Evolutionary conservation across 2,797 vertebrate genomes (phyloP).

Genomic region (Oreonectes daqikongensis): DNA sequence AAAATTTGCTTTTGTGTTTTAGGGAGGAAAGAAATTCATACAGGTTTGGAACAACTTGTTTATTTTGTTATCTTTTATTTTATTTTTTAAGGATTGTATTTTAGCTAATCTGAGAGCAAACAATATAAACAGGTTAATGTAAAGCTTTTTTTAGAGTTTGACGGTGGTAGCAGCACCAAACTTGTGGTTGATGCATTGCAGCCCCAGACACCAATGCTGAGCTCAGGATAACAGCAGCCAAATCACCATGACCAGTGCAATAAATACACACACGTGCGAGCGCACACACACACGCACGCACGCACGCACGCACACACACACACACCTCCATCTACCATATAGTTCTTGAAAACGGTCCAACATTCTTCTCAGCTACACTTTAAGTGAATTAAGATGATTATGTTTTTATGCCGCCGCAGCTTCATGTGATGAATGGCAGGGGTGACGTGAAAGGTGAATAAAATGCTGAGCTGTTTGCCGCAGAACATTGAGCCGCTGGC

Average conservation of each 20-base stretch:
- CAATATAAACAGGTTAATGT: too few relatives aligned
- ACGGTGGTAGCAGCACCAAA: not conserved
- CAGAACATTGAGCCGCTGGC: not conserved
- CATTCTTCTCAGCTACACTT: slow-evolving; percentile 34
- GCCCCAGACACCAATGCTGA: slow-evolving; percentile 37
- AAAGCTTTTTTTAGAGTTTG: slow-evolving; percentile 26
- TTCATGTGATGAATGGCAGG: slow-evolving; percentile 47
- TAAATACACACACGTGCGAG: slow-evolving; percentile 29
- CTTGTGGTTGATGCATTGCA: slow-evolving; percentile 39
- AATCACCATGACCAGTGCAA: slow-evolving; percentile 14
- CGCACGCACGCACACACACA: too few relatives aligned
- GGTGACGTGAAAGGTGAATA: slow-evolving; percentile 34
- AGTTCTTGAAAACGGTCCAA: slow-evolving; percentile 33
- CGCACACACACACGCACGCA: not conserved
- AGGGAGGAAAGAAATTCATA: too few relatives aligned
- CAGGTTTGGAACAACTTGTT: too few relatives aligned
- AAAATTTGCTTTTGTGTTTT: too few relatives aligned
- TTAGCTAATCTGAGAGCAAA: too few relatives aligned
- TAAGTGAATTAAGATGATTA: slow-evolving; percentile 57
- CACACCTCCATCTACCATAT: not conserved
- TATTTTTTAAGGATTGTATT: too few relatives aligned
- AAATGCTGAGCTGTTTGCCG: slow-evolving; percentile 47
- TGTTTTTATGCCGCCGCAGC: slow-evolving; percentile 33
- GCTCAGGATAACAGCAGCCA: slow-evolving; percentile 38
- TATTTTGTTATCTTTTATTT: too few relatives aligned